Evolutionary conservation across 2,888 invertebrate species (phyloP).

Genomic region (Troides oblongomaculatus): DNA sequence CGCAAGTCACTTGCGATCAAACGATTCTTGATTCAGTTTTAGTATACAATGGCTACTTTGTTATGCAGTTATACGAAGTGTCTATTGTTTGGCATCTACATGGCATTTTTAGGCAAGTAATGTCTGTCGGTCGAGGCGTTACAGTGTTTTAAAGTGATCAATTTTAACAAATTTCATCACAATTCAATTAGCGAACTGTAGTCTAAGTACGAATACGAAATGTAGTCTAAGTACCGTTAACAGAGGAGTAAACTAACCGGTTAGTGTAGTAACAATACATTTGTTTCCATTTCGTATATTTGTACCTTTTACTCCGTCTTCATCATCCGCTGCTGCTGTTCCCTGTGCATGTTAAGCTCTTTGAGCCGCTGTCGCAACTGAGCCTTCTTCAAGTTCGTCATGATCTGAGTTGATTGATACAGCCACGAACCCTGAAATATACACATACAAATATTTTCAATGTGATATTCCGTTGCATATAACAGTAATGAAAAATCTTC

Average conservation of each 20-base stretch:
- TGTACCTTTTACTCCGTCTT: constrained; percentile 55
- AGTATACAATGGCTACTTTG: constrained; percentile 19
- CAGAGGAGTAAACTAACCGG: not conserved
- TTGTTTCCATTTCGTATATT: constrained; percentile 30
- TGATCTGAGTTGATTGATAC: constrained; percentile 92
- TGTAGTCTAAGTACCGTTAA: constrained; percentile 8
- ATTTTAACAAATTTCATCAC: not conserved
- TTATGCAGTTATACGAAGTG: constrained; percentile 5
- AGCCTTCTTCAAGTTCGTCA: constrained; percentile 90
- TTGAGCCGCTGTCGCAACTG: constrained; percentile 86
- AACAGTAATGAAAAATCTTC: too few relatives aligned
- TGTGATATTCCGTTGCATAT: too few relatives aligned
- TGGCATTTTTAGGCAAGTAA: constrained; percentile 17
- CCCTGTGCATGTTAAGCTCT: constrained; percentile 71
- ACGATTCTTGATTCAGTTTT: not conserved
- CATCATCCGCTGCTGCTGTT: constrained; percentile 50
- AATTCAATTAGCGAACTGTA: constrained; percentile 4
- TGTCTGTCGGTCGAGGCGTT: too few relatives aligned
- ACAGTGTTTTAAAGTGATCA: constrained; percentile 3
- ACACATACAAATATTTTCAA: too few relatives aligned
- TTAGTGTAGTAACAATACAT: constrained; percentile 7
- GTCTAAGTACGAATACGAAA: too few relatives aligned
- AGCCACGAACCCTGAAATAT: constrained; percentile 90
- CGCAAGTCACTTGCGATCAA: not conserved
- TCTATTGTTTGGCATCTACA: constrained; percentile 13